Base-by-base conservation (phyloP, 2,113 vertebrate genomes). In the Pleuronectes platessa region DNA sequence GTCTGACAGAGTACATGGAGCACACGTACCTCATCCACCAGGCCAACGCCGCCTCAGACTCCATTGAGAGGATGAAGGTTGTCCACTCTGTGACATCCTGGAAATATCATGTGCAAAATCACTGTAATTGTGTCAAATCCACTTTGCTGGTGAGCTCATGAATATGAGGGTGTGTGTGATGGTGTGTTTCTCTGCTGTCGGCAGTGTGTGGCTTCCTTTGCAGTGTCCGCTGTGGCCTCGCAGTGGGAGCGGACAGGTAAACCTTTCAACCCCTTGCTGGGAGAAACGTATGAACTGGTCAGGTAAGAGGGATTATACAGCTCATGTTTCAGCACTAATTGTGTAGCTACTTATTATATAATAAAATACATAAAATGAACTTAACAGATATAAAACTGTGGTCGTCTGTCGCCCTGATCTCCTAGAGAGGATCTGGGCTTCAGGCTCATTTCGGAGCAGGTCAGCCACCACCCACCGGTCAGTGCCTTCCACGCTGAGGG, bases 181-280 rank as follows among this genome's bases (percentile, higher is more conserved):
- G 62, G 2, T 53, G 2, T 56, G 35, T 58, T 23, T 1, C 2
- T 77, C 6, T 67, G 9, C 35, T 31, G 55, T 64, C 26, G 55
- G 35, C 82, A 99, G 98, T 96, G 97, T 79, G 97, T 99, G 20
- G 98, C 97, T 78, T 97, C 98, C 0, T 99, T 99, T 78, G 97
- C 97, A 0, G 98, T 99, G 61, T 99, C 98, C 0, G 98, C 98
- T 1, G 98, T 99, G 51, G 98, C 98, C 18, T 99, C 97, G 0
- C 97, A 99, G 90, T 99, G 97, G 98, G 98, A 99, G 31, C 95
- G 98, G 8, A 99, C 98, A 0, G 98, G 98, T 8, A 99, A 99
- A 88, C 98, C 98, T 0, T 99, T 99, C 93, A 99, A 99, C 90
- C 98, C 98, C 0, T 89, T 99, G 59, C 95, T 99, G 63, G 98